Evolutionary conservation across 1,140 invertebrate genomes (phyloP), one percentile per base, ranked within the genome.

Genomic region (Drosophila fuyamai): DNA sequence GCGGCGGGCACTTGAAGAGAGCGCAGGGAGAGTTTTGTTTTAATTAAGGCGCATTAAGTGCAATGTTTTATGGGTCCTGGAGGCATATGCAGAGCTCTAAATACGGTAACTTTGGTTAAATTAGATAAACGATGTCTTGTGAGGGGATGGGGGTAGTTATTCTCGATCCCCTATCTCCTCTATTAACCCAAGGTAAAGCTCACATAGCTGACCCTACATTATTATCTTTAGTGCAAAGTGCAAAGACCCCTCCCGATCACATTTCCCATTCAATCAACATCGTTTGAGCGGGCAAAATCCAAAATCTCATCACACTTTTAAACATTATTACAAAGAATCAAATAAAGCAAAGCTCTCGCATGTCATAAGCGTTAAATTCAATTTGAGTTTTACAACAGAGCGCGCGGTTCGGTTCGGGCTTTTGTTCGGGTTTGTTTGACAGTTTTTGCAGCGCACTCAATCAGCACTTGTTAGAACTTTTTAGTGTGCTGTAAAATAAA

Each of bases 381-480:
- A 86, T 81, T 85, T 81, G 57, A 44, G 29, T 65, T 78, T 81
- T 71, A 81, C 82, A 81, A 60, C 44, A 53, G 13, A 32, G 47
- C 27, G 27, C 13, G 47, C n/a, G 48, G 29, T 65, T 83, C 27
- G 10, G 36, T 44, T 18, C 32, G 47, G 58, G 38, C 35, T 56
- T 63, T 50, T 65, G 46, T 59, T 68, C 40, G 40, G 63, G 36
- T 10, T 72, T 79, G 76, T 86, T 88, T 82, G 83, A 85, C 82
- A 88, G 81, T 84, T 84, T 80, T 84, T 62, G 72, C 79, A 71
- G 68, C 65, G 67, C 76, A 80, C 82, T 85, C 82, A 85, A 85
- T 85, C 82, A 85, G 82, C 75, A 82, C 79, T 88, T 85, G 82
- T 79, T 86, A 88, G 82, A 86, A 85, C 74, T 85, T 76, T 86